Evolutionary conservation across 1,140 invertebrate genomes (phyloP), one percentile per base, ranked within the genome.

Genomic region (Drosophila sechellia): DNA sequence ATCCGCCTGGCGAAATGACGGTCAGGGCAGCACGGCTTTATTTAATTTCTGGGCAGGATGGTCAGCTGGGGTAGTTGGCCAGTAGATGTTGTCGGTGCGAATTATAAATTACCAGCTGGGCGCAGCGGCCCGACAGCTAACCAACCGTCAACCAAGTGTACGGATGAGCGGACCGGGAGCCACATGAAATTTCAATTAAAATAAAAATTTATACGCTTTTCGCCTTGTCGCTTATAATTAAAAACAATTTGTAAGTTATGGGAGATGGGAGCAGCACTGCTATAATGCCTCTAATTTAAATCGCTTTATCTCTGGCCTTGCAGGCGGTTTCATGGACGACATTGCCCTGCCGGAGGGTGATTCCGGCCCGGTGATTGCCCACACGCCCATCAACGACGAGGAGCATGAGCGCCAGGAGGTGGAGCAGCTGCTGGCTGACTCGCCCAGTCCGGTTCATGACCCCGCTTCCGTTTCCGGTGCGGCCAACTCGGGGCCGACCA

Each of bases 321-420:
- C 93, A 97, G 96, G 94, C 77, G 95, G 94, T 15, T 97, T 96
- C 79, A 93, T 95, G 91, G 96, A 96, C 4, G 96, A 97, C 84
- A 97, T 97, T 46, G 96, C 96, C 0, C 92, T 97, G 66, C 94
- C 96, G 25, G 94, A 96, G 53, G 92, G 68, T 0, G 76, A 86
- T 15, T 55, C 46, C 3, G 48, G 64, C n/a, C 90, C 90, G 17
- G 57, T 90, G 50, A 90, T 91, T 46, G 90, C 90, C 1, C 74
- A 65, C 57, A 91, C 90, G 48, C 83, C 70, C 31, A 93, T 94
- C 68, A 93, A 95, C 50, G 61, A 63, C 5, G 68, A 57, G 42
- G 56, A 71, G 5, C 35, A 46, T 8, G 50, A 53, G 11, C 48
- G 43, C 1, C 53, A 60, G 45, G 57, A 53, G 31, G 42, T 49